A percentile compares a stretch with the other conserved stretches of the same genome.
Conservation (phyloP, 2,797 vertebrate genomes). For the Coregonus ussuriensis region DNA sequence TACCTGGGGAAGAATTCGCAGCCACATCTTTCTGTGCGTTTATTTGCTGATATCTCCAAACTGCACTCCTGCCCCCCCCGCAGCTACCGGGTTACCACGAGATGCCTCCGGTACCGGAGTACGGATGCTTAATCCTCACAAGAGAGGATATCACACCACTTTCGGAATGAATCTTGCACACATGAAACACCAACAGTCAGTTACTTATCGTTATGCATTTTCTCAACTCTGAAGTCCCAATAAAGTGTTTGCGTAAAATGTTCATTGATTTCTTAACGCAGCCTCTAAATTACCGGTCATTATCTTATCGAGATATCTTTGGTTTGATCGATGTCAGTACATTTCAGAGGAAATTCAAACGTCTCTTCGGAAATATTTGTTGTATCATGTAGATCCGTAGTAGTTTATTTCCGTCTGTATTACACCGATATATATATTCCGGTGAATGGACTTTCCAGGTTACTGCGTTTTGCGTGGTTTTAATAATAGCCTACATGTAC, state of each 20-base stretch:
- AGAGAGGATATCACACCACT: background rate
- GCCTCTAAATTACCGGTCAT: background rate
- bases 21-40: background rate
- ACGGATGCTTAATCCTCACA: background rate
- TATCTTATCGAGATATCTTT: background rate
- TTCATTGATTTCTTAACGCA: background rate
- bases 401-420: background rate
- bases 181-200: background rate
- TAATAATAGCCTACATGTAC: background rate
- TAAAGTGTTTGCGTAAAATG: background rate
- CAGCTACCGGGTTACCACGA: background rate
- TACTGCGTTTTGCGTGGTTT: background rate
- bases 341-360: background rate
- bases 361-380: no score
- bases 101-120: background rate
- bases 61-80: background rate
- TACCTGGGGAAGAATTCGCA: slow-evolving; percentile 5
- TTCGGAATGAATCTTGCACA: background rate
- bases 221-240: background rate
- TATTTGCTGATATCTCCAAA: slow-evolving; percentile 1
- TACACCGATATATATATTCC: background rate
- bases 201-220: background rate
- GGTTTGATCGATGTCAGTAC: background rate
- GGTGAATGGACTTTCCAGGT: background rate
- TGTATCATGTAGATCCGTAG: background rate